phyloP scores from a whole-genome alignment of 2,797 vertebrate genomes.

The Bucorvus abyssinicus region DNA sequence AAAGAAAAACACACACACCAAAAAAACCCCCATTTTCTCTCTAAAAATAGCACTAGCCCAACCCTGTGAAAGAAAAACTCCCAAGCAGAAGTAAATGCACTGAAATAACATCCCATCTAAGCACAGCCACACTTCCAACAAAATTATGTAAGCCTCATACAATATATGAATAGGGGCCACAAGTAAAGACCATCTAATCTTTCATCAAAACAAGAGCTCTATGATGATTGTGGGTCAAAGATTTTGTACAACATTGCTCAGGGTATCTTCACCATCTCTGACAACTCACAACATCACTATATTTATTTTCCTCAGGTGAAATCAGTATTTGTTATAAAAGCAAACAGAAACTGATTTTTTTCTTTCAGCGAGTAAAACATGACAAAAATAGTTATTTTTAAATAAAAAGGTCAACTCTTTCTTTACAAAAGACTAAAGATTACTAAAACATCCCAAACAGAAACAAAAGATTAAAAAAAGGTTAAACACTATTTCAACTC shows the following conservation, averaged over 20 bases:
- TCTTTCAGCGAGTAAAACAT: neutral
- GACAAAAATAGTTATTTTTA: conserved; percentile 2
- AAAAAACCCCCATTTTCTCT: neutral
- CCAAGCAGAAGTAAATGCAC: neutral
- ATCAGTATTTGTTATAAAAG: neutral
- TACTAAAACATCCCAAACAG: neutral
- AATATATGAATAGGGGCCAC: neutral
- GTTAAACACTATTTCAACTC: neutral
- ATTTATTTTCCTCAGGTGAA: conserved; percentile 35
- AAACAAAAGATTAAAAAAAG: neutral
- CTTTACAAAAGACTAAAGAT: neutral
- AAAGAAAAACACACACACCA: accelerated
- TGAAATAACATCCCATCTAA: neutral
- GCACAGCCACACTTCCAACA: neutral
- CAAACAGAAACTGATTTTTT: conserved; percentile 1
- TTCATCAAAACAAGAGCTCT: neutral
- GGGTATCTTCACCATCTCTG: neutral
- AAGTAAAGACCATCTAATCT: neutral
- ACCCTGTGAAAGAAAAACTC: neutral
- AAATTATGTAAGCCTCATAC: neutral
- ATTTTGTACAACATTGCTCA: neutral
- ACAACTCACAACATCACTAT: neutral
- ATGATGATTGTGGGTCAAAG: neutral
- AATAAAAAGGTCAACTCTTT: neutral
- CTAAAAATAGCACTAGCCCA: neutral